phyloP scores from a whole-genome alignment of 2,113 vertebrate species.

The Xerus inauris region DNA sequence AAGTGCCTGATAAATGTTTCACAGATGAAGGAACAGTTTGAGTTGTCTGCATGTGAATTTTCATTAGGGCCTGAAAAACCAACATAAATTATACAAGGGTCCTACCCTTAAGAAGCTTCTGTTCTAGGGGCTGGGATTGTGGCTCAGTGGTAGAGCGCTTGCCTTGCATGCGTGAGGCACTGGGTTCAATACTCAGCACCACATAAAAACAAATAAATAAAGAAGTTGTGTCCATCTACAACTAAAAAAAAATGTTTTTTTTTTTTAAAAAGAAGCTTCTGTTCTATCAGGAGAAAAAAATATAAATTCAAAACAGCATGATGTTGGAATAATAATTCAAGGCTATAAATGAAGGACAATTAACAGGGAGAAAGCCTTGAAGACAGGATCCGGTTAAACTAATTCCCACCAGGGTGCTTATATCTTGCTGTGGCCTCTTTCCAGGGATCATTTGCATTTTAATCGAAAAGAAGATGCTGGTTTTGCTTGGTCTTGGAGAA shows the following conservation, averaged over 20 bases:
- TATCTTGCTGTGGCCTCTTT: neutral
- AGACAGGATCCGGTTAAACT: neutral
- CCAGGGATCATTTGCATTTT: neutral
- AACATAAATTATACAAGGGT: neutral
- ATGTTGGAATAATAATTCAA: neutral
- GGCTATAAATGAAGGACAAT: neutral
- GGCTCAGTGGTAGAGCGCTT: too few relatives aligned
- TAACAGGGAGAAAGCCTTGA: neutral
- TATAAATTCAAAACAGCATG: neutral
- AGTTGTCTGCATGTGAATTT: neutral
- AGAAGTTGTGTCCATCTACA: too few relatives aligned
- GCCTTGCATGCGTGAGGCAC: too few relatives aligned
- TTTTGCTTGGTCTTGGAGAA: neutral
- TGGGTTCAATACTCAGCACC: too few relatives aligned
- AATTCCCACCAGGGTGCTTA: neutral
- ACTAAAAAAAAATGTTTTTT: too few relatives aligned
- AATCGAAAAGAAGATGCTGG: slow-evolving; percentile 26
- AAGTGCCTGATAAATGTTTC: neutral
- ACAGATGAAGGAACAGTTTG: neutral
- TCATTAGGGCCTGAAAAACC: neutral
- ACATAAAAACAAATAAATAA: too few relatives aligned
- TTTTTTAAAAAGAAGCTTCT: slow-evolving; percentile 29
- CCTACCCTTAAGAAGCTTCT: slow-evolving; percentile 28
- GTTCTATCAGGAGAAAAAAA: neutral
- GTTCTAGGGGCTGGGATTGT: too few relatives aligned